Base-by-base conservation (phyloP, 2,113 vertebrate genomes). In the Aegithalos caudatus region DNA sequence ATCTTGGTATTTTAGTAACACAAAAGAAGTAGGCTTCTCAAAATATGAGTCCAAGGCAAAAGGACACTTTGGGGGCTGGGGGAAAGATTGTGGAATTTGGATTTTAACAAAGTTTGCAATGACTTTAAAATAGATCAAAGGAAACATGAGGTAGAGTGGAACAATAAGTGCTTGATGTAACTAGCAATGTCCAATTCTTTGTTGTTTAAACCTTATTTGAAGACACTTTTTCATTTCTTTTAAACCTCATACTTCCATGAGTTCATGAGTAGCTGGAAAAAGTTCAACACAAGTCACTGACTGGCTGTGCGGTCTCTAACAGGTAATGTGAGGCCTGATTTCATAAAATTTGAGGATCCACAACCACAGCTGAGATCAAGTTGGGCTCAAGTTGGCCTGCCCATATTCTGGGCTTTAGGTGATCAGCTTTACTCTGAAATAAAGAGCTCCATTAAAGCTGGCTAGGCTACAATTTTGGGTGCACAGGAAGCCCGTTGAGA, bases 1-100 rank as follows among this genome's bases (percentile, higher is more conserved):
- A 97, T 96, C 93, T 97, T 97, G 96, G 96, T 96, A 94, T 97
- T 97, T 96, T 95, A 92, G 96, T 97, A 95, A 96, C 96, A 97
- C 93, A 96, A 97, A 98, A 97, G 95, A 97, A 96, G 94, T 37
- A 81, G 90, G 80, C 92, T 96, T 97, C 94, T 95, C 95, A 97
- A 97, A 92, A 97, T 96, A 84, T 25, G 69, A 96, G 91, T 83
- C 81, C 70, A 93, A 97, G 85, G 81, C 73, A 94, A 86, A 96
- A 95, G 76, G 70, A 91, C 66, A 58, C 48, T 79, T 90, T 44
- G 60, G 7, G 21, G 11, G 33, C 15, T 0, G 2, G 14, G 14
- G 42, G 11, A 24, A 25, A 48, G 29, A 78, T 8, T 37, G 38
- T 69, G 50, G 82, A 93, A 96, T 91, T 89, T 73, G 16, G 54